Evolutionary conservation across 2,113 vertebrate species (phyloP), one percentile per base, ranked within the genome.

Genomic region (Xiphophorus couchianus): DNA sequence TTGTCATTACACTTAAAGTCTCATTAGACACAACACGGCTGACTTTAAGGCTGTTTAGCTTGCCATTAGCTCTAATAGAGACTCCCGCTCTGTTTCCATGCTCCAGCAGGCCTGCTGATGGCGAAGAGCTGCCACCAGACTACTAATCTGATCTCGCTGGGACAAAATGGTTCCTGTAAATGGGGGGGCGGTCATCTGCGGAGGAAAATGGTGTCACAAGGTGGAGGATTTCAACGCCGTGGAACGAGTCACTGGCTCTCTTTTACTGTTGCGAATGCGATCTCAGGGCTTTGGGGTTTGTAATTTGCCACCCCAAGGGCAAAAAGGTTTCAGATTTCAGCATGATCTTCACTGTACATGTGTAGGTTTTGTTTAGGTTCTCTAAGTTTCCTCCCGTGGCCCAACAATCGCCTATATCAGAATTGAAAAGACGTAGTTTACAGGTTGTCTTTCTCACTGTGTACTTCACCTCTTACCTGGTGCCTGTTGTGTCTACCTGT

Each of bases 21-120:
- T 89, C 82, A 88, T 90, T 91, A 91, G 84, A 66, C 83, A 74
- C 80, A 88, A 77, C 87, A 87, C 80, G 88, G 80, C 83, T 42
- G 76, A 83, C 87, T 90, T 84, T 79, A 78, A 84, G 77, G 82
- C 88, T 86, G 89, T 90, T 92, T 92, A 90, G 86, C 71, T 78
- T 73, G 83, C 73, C 82, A 90, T 91, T 90, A 92, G 78, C 81
- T 89, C 82, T 90, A 88, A 92, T 92, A 86, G 86, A 73, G 83
- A 84, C 87, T 84, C 85, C 76, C 80, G 76, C 79, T 73, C 85
- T 68, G 81, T 82, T 61, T 67, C 85, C 88, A 89, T 79, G 87
- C 88, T 90, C 83, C 84, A 62, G 61, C 30, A 27, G 77, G 74
- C 81, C 83, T 66, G 86, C 86, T 89, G 86, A 86, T 89, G 75